Percentiles rank a stretch among this genome's conserved stretches.
Conservation (phyloP, 2,113 vertebrate genomes). For the Taurulus bubalis region DNA sequence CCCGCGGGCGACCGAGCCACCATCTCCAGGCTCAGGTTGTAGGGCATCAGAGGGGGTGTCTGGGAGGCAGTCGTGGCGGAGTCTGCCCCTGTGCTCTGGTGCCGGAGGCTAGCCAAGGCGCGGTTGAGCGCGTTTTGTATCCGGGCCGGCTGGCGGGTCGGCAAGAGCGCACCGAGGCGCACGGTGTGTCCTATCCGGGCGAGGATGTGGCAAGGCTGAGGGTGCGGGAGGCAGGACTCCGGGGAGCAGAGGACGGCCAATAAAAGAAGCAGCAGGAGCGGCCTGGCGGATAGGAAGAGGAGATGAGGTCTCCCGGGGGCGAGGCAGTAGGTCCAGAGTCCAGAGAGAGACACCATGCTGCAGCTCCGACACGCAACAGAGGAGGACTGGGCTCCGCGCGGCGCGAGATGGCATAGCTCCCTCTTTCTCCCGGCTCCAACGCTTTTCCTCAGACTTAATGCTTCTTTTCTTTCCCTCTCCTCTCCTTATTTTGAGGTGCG, state of each 20-base stretch:
- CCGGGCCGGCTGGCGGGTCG: slow-evolving; percentile 82
- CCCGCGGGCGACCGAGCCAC: slow-evolving; percentile 77
- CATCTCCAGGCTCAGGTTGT: slow-evolving; percentile 91
- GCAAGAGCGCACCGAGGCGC: slow-evolving; percentile 88
- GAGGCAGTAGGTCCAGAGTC: slow-evolving; percentile 80
- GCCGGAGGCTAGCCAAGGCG: slow-evolving; percentile 83
- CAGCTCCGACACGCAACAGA: slow-evolving; percentile 75
- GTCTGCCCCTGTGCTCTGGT: slow-evolving; percentile 67
- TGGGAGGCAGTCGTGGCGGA: slow-evolving; percentile 67
- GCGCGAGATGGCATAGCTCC: slow-evolving; percentile 85
- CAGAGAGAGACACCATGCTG: slow-evolving; percentile 81
- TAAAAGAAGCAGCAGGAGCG: slow-evolving; percentile 71
- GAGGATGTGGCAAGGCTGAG: slow-evolving; percentile 87
- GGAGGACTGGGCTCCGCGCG: slow-evolving; percentile 78
- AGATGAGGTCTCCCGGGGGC: slow-evolving; percentile 72
- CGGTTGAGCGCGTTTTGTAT: slow-evolving; percentile 87
- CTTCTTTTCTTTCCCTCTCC: slow-evolving; percentile 35
- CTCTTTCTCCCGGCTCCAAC: slow-evolving; percentile 72
- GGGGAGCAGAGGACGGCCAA: slow-evolving; percentile 67
- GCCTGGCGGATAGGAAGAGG: slow-evolving; percentile 54
- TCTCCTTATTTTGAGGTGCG: slow-evolving; percentile 19
- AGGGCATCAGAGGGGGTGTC: slow-evolving; percentile 79
- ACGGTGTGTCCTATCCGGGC: slow-evolving; percentile 86
- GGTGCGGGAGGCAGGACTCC: slow-evolving; percentile 80
- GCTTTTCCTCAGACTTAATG: slow-evolving; percentile 76